Evolutionary conservation across 1,140 invertebrate genomes (phyloP), one percentile per base, ranked within the genome.

Genomic region (Holcopasites calliopsidis): DNA sequence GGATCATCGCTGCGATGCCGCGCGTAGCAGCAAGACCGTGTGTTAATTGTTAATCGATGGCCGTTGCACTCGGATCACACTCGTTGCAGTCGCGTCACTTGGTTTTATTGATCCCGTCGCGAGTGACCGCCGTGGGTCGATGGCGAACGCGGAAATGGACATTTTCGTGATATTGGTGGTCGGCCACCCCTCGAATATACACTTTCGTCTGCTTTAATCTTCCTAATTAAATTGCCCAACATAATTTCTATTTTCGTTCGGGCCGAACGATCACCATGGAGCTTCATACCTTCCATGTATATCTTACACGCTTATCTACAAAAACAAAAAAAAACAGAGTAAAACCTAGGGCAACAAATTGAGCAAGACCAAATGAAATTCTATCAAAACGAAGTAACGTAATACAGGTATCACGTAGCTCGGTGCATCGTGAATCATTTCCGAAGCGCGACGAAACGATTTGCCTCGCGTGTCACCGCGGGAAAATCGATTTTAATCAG

Each of bases 401-500:
- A n/a, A n/a, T n/a, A n/a, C n/a, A n/a, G n/a, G n/a, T n/a, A n/a
- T 44, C 8, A 13, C 42, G 42, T 10, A 44, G 0, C 21, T 50
- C 47, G 60, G 28, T 60, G 42, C 18, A 52, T 28, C n/a, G 42
- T 33, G 33, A 33, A 62, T 44, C 62, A 16, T 40, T n/a, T 18
- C 23, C 1, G 33, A 60, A 72, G 42, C 50, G 66, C 35, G n/a
- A 69, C 44, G 55, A 72, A 52, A 58, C 44, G 55, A 47, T 44
- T 18, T 60, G 11, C 65, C 52, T 74, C 21, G 60, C 62, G 57
- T 80, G 47, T 65, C 65, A 57, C 28, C 62, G 68, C 62, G n/a
- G 76, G 68, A 81, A 82, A 85, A 82, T 85, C 80, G 84, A 86
- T 84, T 84, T 87, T 86, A 84, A 86, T 86, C 83, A 85, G 65